phyloP scores from a whole-genome alignment of 2,888 invertebrate genomes.

The Synanthedon formicaeformis region DNA sequence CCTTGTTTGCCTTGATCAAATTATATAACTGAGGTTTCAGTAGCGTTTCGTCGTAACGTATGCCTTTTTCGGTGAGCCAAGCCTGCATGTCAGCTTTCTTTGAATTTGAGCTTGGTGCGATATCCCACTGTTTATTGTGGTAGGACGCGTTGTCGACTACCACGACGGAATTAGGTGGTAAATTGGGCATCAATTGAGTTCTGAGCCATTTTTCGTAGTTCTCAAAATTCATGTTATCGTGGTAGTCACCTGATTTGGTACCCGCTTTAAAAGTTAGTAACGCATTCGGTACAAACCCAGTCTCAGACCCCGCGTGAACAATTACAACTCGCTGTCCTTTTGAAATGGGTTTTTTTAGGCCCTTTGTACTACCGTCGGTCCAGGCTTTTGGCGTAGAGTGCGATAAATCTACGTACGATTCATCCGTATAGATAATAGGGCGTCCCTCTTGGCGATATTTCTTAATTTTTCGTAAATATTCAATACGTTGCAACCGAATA shows the following conservation, averaged over 20 bases:
- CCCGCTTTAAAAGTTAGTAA: no score
- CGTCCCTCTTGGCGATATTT: no score
- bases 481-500: no score
- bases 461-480: no score
- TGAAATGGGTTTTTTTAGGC: no score
- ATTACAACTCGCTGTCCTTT: no score
- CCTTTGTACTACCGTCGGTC: no score
- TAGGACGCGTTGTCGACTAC: constrained; percentile 18
- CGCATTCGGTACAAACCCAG: no score
- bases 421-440: no score
- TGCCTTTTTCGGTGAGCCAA: constrained; percentile 14
- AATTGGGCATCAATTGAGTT: constrained; percentile 14
- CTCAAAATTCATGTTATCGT: constrained; percentile 19
- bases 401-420: no score
- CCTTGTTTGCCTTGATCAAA: constrained; percentile 12
- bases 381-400: no score
- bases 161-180: constrained; percentile 15
- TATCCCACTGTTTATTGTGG: constrained; percentile 14
- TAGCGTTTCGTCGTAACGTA: constrained; percentile 6
- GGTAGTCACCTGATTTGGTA: constrained; percentile 17
- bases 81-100: constrained; percentile 15
- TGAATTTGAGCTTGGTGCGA: constrained; percentile 10
- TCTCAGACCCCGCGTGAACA: no score
- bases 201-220: constrained; percentile 19
- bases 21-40: constrained; percentile 13